These are phyloP conservation scores for Lepus americanus DNA, from an alignment of 2,113 vertebrate species.

Conservation along the genomic window DNA sequence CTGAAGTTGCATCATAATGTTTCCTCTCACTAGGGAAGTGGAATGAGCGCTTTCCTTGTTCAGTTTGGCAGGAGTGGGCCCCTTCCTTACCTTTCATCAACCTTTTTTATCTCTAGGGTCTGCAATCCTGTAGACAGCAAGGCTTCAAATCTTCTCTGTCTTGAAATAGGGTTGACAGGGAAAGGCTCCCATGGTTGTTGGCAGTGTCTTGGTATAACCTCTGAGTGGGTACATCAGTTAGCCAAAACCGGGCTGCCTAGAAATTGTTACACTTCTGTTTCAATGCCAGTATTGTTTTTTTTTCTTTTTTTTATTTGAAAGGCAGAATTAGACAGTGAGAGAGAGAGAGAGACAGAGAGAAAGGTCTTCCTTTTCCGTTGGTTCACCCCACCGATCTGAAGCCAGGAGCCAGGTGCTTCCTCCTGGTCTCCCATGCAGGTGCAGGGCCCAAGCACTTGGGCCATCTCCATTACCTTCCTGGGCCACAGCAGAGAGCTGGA, in stretches of 20 bases:
- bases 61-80: background rate
- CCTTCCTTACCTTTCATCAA: background rate
- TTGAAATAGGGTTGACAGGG: background rate
- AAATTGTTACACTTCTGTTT: background rate
- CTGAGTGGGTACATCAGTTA: background rate
- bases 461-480: too few species aligned
- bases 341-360: too few species aligned
- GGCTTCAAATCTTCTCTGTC: background rate
- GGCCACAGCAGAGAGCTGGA: too few species aligned
- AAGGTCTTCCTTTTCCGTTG: too few species aligned
- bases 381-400: too few species aligned
- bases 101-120: background rate
- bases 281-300: background rate
- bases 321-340: too few species aligned
- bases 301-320: background rate
- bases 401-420: too few species aligned
- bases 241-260: background rate
- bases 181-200: background rate
- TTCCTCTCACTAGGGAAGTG: background rate
- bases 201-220: background rate
- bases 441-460: too few species aligned
- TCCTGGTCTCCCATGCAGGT: too few species aligned
- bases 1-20: background rate
- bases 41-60: background rate
- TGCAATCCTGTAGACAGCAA: background rate